These are phyloP conservation scores for Agonopterix heracliana DNA, from an alignment of 2,888 invertebrate genomes.

Conservation along the genomic window DNA sequence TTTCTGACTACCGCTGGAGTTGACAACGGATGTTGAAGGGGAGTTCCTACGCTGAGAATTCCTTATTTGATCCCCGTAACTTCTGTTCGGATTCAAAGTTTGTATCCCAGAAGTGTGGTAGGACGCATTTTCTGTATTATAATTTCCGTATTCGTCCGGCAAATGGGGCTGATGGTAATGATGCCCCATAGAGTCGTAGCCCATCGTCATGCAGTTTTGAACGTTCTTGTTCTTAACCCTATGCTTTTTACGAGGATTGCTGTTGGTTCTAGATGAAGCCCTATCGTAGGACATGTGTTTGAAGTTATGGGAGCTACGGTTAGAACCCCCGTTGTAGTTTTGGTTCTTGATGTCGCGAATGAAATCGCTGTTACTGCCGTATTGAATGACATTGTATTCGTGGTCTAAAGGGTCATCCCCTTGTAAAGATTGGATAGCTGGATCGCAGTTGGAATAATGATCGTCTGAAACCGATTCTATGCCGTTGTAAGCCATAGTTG, in stretches of 20 bases:
- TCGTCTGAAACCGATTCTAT: conserved; percentile 71
- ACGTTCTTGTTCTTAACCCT: conserved; percentile 67
- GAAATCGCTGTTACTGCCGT: conserved; percentile 68
- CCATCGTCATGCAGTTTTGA: conserved; percentile 77
- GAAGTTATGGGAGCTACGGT: conserved; percentile 69
- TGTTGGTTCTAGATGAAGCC: conserved; percentile 68
- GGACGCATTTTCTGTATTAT: conserved; percentile 66
- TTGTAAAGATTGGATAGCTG: conserved; percentile 66
- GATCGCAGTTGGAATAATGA: conserved; percentile 72
- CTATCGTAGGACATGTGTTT: conserved; percentile 73
- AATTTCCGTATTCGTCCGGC: conserved; percentile 67
- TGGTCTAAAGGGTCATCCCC: conserved; percentile 69
- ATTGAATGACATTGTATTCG: conserved; percentile 73
- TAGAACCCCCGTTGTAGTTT: conserved; percentile 71
- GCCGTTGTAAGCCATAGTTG: conserved; percentile 62
- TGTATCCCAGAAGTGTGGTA: conserved; percentile 72
- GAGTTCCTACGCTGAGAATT: conserved; percentile 65
- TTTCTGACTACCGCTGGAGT: conserved; percentile 69
- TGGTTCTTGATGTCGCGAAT: conserved; percentile 72
- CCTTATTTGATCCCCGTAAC: conserved; percentile 63
- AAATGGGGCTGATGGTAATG: conserved; percentile 73
- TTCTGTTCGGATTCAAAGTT: conserved; percentile 69
- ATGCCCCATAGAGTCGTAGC: conserved; percentile 72
- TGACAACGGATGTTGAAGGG: conserved; percentile 61
- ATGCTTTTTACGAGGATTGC: conserved; percentile 70